Percentiles rank a stretch among this genome's conserved stretches.
Conservation (phyloP, 2,113 vertebrate species). For the Phalacrocorax aristotelis region DNA sequence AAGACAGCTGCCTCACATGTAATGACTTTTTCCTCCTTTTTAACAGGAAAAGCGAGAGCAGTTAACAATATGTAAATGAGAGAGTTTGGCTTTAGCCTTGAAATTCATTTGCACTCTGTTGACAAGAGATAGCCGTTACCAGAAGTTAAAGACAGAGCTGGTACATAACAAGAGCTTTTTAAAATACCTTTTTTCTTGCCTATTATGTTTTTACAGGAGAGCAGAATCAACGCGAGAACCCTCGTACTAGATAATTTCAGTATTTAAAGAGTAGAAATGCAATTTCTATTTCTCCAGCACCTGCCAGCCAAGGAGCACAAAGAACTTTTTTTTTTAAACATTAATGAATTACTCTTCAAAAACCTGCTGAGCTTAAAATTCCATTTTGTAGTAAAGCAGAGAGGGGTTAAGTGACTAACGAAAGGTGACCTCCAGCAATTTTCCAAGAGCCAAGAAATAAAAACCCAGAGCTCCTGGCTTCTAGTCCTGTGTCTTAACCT, state of each 20-base stretch:
- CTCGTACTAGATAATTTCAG: not conserved
- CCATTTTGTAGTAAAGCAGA: slow-evolving; percentile 29
- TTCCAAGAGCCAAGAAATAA: slow-evolving; percentile 39
- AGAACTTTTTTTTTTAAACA: not conserved
- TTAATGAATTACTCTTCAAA: slow-evolving; percentile 44
- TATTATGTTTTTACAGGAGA: slow-evolving; percentile 8
- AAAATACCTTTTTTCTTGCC: not conserved
- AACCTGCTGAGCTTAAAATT: slow-evolving; percentile 46
- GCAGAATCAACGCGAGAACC: not conserved
- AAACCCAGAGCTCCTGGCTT: slow-evolving; percentile 32
- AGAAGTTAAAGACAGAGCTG: slow-evolving; percentile 50
- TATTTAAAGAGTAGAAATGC: slow-evolving; percentile 9
- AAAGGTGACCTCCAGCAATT: slow-evolving; percentile 55
- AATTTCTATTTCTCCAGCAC: slow-evolving; percentile 11
- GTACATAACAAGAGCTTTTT: slow-evolving; percentile 4
- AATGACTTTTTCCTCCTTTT: slow-evolving; percentile 52
- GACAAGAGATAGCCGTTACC: slow-evolving; percentile 48
- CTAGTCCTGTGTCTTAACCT: slow-evolving; percentile 7
- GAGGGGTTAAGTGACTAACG: slow-evolving; percentile 35
- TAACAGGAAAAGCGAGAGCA: slow-evolving; percentile 61
- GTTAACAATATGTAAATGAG: slow-evolving; percentile 58
- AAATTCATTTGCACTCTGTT: slow-evolving; percentile 57
- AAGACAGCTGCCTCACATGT: slow-evolving; percentile 56
- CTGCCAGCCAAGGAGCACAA: not conserved
- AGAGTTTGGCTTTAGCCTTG: slow-evolving; percentile 30